Conservation (phyloP, 2,113 vertebrate genomes). For the zebrafish (Danio rerio) region DNA sequence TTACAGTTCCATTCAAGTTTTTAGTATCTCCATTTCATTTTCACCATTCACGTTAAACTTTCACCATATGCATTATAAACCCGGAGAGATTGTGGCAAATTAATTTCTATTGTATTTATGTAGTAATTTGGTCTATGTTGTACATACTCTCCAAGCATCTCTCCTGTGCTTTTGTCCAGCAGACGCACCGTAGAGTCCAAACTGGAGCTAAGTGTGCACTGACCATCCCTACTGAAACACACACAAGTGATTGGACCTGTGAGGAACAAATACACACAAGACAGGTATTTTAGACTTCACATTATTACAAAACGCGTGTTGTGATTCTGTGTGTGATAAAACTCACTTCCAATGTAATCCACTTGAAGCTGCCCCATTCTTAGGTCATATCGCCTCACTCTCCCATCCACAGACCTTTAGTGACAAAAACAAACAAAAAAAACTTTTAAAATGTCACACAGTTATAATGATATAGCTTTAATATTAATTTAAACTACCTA, state of each 20-base stretch:
- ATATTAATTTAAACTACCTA: too few species aligned
- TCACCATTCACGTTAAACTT: not conserved
- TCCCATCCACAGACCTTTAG: slow-evolving; percentile 81
- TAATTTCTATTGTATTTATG: not conserved
- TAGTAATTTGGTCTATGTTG: not conserved
- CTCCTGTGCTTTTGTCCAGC: slow-evolving; percentile 91
- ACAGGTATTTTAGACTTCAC: not conserved
- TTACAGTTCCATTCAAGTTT: not conserved
- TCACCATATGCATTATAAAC: too few species aligned
- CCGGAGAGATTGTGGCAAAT: not conserved
- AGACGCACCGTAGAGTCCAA: slow-evolving; percentile 87
- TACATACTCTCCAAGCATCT: slow-evolving; percentile 91
- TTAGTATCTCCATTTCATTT: too few species aligned
- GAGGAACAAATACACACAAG: not conserved
- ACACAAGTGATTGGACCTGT: slow-evolving; percentile 94
- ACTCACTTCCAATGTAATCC: slow-evolving; percentile 90
- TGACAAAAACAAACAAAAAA: not conserved
- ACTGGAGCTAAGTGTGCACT: slow-evolving; percentile 77
- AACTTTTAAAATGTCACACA: not conserved
- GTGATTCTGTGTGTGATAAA: not conserved
- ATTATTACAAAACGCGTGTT: not conserved
- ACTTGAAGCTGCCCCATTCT: slow-evolving; percentile 85
- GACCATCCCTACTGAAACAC: slow-evolving; percentile 88
- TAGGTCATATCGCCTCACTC: slow-evolving; percentile 64
- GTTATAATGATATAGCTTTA: too few species aligned